phyloP scores from a whole-genome alignment of 1,140 invertebrate genomes.

The Drosophila santomea region DNA sequence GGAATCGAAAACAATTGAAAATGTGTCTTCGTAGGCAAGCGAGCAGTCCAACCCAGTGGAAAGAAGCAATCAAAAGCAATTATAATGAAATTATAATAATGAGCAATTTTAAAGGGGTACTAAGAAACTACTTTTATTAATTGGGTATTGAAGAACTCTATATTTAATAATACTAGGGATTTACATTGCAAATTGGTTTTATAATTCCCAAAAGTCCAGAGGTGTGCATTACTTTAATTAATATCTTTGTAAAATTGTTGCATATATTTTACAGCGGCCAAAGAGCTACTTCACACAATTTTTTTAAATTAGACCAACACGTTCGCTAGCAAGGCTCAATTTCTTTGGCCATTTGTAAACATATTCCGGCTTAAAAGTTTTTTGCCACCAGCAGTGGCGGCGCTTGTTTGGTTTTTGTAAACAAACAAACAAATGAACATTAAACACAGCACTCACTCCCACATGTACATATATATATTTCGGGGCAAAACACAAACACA shows the following conservation, averaged over 20 bases:
- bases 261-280: background rate
- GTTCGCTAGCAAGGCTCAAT: conserved; percentile 8
- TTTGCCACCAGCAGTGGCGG: conserved; percentile 61
- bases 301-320: conserved; percentile 36
- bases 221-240: no score
- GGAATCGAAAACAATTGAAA: conserved; percentile 31
- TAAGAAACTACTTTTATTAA: background rate
- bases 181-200: no score
- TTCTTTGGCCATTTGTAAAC: conserved; percentile 36
- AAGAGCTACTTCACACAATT: conserved; percentile 10
- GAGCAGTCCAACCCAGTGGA: conserved; percentile 12
- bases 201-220: no score
- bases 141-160: background rate
- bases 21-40: conserved; percentile 11
- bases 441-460: conserved; percentile 25
- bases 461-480: conserved; percentile 18
- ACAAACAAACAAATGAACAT: conserved; percentile 76
- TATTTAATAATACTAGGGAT: no score
- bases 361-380: conserved; percentile 39
- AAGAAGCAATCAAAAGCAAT: background rate
- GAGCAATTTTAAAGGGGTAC: background rate
- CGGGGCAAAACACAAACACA: conserved; percentile 40
- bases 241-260: background rate
- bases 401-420: conserved; percentile 76
- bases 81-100: no score